Percentiles rank a stretch among this genome's conserved stretches.
These are phyloP conservation scores for Anguilla obscura DNA, from an alignment of 2,797 vertebrate genomes.

Conservation along the genomic window DNA sequence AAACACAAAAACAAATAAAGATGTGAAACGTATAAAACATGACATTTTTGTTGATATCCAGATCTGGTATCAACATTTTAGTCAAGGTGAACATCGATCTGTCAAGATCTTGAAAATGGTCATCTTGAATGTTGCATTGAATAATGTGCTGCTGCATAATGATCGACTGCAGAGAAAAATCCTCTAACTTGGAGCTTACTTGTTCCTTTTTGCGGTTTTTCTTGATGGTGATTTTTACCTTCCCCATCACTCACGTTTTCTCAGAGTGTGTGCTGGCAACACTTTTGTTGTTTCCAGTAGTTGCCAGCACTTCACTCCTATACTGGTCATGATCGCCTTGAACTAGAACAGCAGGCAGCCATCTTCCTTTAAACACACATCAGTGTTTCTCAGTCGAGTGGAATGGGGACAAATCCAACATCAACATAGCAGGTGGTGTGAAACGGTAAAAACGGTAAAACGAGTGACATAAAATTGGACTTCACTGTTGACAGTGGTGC, in stretches of 20 bases:
- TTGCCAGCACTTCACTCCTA: neutral
- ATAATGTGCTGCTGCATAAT: neutral
- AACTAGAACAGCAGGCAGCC: neutral
- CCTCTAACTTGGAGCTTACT: neutral
- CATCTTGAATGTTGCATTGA: neutral
- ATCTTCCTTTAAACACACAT: neutral
- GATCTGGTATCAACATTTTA: neutral
- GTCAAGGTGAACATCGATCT: neutral
- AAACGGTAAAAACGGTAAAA: neutral
- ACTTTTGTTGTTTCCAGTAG: neutral
- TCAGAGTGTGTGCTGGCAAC: neutral
- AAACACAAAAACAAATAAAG: neutral
- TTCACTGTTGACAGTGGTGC: neutral
- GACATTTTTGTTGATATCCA: neutral
- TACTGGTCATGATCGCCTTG: neutral
- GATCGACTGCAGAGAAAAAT: neutral
- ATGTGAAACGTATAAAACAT: neutral
- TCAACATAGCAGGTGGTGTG: neutral
- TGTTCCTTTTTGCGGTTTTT: neutral
- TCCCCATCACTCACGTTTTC: neutral
- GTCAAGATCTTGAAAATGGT: neutral
- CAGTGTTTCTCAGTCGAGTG: neutral
- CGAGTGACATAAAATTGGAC: neutral
- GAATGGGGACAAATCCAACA: neutral
- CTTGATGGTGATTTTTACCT: neutral